Percentiles rank a stretch among this genome's conserved stretches.
These are phyloP conservation scores for Strigamia maritima DNA, from an alignment of 2,888 invertebrate genomes.

Conservation along the genomic window DNA sequence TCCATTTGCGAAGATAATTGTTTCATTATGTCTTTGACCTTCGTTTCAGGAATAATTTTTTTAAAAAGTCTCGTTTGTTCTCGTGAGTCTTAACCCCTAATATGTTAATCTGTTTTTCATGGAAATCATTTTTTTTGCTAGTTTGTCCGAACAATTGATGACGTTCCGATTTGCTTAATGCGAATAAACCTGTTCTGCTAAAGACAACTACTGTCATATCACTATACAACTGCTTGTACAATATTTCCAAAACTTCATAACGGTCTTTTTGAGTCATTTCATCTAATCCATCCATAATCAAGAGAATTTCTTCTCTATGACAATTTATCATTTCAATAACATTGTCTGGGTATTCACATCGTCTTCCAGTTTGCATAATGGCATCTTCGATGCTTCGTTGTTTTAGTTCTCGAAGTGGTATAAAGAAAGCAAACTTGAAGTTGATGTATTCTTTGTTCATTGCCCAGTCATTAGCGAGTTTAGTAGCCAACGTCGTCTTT, in stretches of 20 bases:
- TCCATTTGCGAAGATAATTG: not conserved
- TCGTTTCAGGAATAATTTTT: not conserved
- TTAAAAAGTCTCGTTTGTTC: not conserved
- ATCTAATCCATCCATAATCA: too few species aligned
- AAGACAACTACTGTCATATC: not conserved
- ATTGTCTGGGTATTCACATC: not conserved
- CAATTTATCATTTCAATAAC: not conserved
- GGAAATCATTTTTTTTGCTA: not conserved
- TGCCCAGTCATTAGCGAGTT: not conserved
- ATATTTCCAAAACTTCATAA: not conserved
- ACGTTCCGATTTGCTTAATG: too few species aligned
- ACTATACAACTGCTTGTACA: not conserved
- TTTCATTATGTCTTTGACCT: not conserved
- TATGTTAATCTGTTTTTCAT: not conserved
- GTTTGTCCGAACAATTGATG: not conserved
- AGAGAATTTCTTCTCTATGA: not conserved
- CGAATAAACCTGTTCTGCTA: not conserved
- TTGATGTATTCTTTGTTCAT: not conserved
- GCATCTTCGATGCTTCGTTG: not conserved
- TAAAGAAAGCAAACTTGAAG: too few species aligned
- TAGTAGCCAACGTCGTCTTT: not conserved
- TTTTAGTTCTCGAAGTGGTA: too few species aligned
- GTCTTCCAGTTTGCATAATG: not conserved
- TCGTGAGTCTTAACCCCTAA: not conserved
- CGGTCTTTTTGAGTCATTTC: not conserved